Base-by-base conservation (phyloP, 2,888 invertebrate species). In the Hydrotaea cyrtoneurina region DNA sequence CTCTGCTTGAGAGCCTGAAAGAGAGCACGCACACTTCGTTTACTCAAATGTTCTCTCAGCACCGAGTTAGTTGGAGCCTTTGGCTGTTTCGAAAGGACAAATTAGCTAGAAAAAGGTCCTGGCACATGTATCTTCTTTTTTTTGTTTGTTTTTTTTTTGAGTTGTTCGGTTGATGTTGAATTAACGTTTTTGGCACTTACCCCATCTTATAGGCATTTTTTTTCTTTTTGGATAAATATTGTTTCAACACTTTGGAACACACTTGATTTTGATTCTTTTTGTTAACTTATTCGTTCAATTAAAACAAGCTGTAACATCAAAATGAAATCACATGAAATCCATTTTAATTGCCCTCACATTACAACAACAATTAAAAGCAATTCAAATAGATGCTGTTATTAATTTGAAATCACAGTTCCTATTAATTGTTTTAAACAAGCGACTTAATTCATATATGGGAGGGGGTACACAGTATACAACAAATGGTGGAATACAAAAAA, bases 121-220 rank as follows among this genome's bases (percentile, higher is more conserved):
- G 39, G 46, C 13, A n/a, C n/a, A 46, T n/a, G 43, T 66, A 43
- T 66, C 13, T 21, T 66, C 66, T 43, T 66, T 17, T 36, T 39
- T 64, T 43, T 43, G n/a, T 62, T 43, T 43, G 11, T 59, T 59
- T 11, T 59, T n/a, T 17, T 2, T 62, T 2, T 36, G 36, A n/a
- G 36, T 59, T 26, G 59, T 59, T 57, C 3, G 7, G 31, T 31
- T 57, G 4, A 21, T 57, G 11, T n/a, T 31, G 39, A 15, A 46
- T 78, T 36, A 80, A 80, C 55, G 53, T 79, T 82, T 78, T 84
- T 84, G 86, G 86, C 86, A 87, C 87, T 87, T 87, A 87, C 87
- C 87, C 84, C 85, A 31, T 36, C 31, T 53, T 15, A 80, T 85
- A 80, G 72, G 80, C 78, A 79, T 79, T 21, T 31, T 69, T 72